Conservation (phyloP, 2,797 vertebrate species). For the Peromyscus nudipes region DNA sequence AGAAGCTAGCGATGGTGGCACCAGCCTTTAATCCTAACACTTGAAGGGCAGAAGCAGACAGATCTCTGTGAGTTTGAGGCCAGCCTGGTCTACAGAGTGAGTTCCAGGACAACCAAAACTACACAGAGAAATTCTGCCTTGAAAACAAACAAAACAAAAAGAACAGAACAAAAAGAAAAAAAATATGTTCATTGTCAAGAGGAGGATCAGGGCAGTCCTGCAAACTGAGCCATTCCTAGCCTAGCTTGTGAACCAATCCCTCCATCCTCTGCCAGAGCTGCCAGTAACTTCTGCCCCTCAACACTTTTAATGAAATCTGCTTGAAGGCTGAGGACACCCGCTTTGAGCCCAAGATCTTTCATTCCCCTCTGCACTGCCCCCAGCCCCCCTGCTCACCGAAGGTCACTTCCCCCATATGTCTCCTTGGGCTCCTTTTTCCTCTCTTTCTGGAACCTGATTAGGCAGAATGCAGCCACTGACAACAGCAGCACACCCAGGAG, state of each 20-base stretch:
- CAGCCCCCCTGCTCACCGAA: slow-evolving; percentile 71
- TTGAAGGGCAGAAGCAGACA: background rate
- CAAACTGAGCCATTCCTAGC: background rate
- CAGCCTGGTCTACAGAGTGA: background rate
- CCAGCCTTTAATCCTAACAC: background rate
- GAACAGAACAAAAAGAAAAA: background rate
- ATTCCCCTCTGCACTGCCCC: background rate
- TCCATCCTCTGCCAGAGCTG: background rate
- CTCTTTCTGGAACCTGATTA: slow-evolving; percentile 84
- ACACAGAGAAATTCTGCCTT: background rate
- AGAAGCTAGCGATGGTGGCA: background rate
- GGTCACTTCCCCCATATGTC: slow-evolving; percentile 79
- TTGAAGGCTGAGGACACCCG: background rate
- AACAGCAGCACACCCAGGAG: slow-evolving; percentile 86
- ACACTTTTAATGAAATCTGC: background rate
- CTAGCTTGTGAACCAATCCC: background rate
- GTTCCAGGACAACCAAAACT: background rate
- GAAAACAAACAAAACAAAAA: background rate
- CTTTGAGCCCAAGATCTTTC: background rate
- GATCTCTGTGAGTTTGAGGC: background rate
- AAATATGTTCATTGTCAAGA: background rate
- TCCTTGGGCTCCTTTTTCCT: slow-evolving; percentile 69
- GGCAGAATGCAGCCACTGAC: slow-evolving; percentile 73
- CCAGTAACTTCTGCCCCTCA: background rate
- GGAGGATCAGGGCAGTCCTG: background rate